Evolutionary conservation across 2,888 invertebrate species (phyloP), one percentile per base, ranked within the genome.

Genomic region (Hydropsyche betteni): DNA sequence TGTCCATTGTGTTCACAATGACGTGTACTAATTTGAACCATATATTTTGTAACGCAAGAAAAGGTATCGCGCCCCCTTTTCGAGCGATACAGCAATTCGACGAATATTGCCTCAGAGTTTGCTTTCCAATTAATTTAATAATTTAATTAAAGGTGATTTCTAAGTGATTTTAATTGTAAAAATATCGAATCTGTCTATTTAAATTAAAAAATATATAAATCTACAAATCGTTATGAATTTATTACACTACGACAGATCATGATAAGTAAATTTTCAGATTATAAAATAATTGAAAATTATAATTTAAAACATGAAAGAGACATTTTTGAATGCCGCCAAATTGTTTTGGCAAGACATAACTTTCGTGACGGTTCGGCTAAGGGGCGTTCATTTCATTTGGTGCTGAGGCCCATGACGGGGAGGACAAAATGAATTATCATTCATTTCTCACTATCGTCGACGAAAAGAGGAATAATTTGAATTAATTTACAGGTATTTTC

Each of bases 401-500:
- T 16, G 64, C 36, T 12, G 36, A n/a, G 58, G 64, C 36, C 36
- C 34, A 53, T 24, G 53, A 52, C 33, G 16, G 74, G 38, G 36
- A 24, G 44, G 36, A 74, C 69, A 73, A 76, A 77, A 79, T 75
- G 75, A 73, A 77, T 77, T 79, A 79, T 76, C 68, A 77, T 79
- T 75, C 76, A 79, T 79, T 76, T 77, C 74, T 79, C 77, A 79
- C 77, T 79, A 79, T 79, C 69, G 52, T 24, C 36, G 52, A 51
- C 44, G 38, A 58, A 51, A 71, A 53, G 77, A 75, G 74, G 72
- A 76, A 76, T 79, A 75, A 77, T 77, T 79, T 71, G 75, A 78
- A 79, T 79, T 77, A 79, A 79, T 77, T 77, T 68, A 69, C 72
- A 77, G 76, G 75, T 75, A 75, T 77, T 77, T 69, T 68, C 75